These are phyloP conservation scores for Glaucomys volans DNA, from an alignment of 2,113 vertebrate genomes.

Conservation along the genomic window DNA sequence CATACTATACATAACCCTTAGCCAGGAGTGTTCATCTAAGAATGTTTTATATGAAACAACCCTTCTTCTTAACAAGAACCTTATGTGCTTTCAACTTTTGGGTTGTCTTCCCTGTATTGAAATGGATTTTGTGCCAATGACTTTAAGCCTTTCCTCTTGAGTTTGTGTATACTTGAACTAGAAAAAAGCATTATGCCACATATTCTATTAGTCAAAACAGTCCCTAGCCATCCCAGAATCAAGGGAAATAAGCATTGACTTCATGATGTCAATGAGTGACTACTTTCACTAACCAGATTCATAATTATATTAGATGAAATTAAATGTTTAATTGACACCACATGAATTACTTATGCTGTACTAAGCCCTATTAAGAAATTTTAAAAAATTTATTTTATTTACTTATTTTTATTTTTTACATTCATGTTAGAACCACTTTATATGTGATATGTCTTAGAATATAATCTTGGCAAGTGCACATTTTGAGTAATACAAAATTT, in stretches of 20 bases:
- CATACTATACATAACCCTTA: neutral
- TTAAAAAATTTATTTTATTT: no score
- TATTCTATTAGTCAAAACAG: neutral
- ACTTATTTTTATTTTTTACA: neutral
- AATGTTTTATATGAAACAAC: accelerated
- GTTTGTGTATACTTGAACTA: accelerated
- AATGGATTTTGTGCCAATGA: neutral
- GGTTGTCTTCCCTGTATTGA: neutral
- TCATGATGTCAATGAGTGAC: neutral
- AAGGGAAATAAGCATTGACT: neutral
- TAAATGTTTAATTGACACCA: neutral
- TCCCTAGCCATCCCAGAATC: neutral
- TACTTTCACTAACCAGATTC: neutral
- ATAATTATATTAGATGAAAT: neutral
- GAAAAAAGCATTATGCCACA: neutral
- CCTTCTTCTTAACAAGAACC: neutral
- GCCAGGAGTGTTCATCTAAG: neutral
- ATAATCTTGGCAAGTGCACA: neutral
- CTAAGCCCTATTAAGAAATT: neutral
- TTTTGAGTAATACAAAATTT: neutral
- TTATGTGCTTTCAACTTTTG: neutral
- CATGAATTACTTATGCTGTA: neutral
- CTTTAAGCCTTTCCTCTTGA: neutral
- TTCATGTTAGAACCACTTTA: neutral
- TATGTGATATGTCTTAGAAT: neutral